Evolutionary conservation across 35 echinoderm and acorn worm species (phyloP).

Genomic region (Holothuria glaberrima): DNA sequence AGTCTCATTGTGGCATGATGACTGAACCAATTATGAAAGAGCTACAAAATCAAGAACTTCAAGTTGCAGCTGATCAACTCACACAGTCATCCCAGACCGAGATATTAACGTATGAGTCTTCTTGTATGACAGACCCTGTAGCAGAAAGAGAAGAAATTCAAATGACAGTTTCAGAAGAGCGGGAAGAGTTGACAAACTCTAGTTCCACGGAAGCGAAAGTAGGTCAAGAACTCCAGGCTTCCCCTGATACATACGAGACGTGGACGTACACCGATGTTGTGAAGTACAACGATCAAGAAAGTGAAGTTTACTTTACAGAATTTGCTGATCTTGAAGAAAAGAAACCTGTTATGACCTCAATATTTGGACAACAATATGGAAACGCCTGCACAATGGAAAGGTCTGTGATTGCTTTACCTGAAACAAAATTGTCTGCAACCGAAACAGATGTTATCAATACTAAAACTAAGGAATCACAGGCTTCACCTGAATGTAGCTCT

Average conservation of each 20-base stretch:
- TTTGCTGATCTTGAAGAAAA: slow-evolving; percentile 10
- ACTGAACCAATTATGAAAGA: neutral
- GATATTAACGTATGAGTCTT: slow-evolving; percentile 2
- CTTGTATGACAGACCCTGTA: neutral
- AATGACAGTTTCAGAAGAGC: neutral
- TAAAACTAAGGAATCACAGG: neutral
- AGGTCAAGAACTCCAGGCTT: neutral
- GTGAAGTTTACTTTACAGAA: slow-evolving; percentile 23
- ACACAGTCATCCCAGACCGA: slow-evolving; percentile 38
- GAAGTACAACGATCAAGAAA: slow-evolving; percentile 20
- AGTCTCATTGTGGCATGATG: neutral
- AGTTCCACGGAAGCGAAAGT: neutral
- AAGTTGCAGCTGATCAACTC: neutral
- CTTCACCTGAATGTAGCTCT: neutral
- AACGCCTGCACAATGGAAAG: slow-evolving; percentile 2
- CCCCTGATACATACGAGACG: slow-evolving; percentile 32
- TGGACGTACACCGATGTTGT: slow-evolving; percentile 26
- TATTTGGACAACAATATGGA: slow-evolving; percentile 34
- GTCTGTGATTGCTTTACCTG: neutral
- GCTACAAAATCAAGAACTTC: neutral
- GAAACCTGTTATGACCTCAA: neutral
- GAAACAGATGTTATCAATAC: neutral
- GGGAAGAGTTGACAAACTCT: neutral
- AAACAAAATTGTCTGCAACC: neutral
- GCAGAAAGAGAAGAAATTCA: neutral